Evolutionary conservation across 2,113 vertebrate species (phyloP).

Genomic region (Ciconia stormi): DNA sequence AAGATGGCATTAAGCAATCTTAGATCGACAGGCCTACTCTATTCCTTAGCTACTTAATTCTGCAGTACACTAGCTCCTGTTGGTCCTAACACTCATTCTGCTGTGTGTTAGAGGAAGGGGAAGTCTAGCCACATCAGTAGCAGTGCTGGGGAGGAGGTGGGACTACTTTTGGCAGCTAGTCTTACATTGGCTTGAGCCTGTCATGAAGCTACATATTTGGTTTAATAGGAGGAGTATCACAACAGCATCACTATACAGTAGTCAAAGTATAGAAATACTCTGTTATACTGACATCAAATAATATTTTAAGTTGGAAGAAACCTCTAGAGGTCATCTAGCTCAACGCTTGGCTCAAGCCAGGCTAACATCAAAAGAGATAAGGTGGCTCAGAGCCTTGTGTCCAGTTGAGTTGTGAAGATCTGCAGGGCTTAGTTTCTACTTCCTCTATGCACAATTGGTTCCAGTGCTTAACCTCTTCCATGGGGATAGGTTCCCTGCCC

Average conservation of each 20-base stretch:
- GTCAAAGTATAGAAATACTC: background rate
- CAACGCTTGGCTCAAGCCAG: background rate
- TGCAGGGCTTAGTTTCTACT: background rate
- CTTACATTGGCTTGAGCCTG: background rate
- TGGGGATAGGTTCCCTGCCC: background rate
- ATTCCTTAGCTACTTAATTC: background rate
- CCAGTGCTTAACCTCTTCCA: background rate
- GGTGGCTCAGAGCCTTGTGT: background rate
- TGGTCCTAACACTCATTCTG: background rate
- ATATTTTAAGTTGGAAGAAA: background rate
- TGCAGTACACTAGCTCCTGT: background rate
- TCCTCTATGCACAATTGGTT: fast-evolving
- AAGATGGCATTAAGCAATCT: background rate
- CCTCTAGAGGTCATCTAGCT: background rate
- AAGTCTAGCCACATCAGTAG: background rate
- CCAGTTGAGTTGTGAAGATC: background rate
- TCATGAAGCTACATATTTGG: fast-evolving
- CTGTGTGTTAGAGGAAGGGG: background rate
- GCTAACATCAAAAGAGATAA: background rate
- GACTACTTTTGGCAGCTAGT: background rate
- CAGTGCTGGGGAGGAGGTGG: background rate
- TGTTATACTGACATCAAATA: background rate
- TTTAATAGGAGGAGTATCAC: background rate
- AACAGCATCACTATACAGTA: background rate
- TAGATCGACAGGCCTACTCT: background rate